Evolutionary conservation across 1,140 invertebrate species (phyloP).

Genomic region (Daktulosphaira vitifoliae): DNA sequence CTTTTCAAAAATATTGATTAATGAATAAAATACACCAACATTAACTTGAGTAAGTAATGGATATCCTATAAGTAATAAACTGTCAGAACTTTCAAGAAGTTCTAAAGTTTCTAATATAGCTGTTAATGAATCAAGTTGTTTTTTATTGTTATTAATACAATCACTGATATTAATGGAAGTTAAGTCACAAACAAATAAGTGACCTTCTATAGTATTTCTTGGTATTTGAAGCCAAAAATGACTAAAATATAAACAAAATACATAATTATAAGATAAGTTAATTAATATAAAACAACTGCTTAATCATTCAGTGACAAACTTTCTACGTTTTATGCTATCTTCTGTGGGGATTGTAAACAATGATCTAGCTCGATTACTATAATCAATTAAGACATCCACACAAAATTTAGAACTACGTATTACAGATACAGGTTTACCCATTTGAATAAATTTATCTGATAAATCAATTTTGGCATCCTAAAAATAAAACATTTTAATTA

Average conservation of each 20-base stretch:
- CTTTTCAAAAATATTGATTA: slow-evolving; percentile 19
- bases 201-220: not conserved
- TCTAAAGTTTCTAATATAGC: slow-evolving; percentile 19
- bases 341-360: slow-evolving; percentile 23
- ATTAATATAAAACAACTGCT: not conserved
- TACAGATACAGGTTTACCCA: slow-evolving; percentile 27
- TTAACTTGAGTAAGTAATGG: slow-evolving; percentile 28
- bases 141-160: slow-evolving; percentile 19
- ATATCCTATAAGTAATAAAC: slow-evolving; percentile 24
- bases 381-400: slow-evolving; percentile 13
- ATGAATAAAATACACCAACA: slow-evolving; percentile 11
- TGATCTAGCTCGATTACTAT: slow-evolving; percentile 25
- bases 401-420: slow-evolving; percentile 19
- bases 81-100: slow-evolving; percentile 6
- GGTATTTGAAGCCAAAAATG: slow-evolving; percentile 27
- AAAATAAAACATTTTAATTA: too few species aligned
- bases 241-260: slow-evolving; percentile 1
- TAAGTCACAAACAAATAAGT: slow-evolving; percentile 12
- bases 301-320: not conserved
- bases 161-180: slow-evolving; percentile 21
- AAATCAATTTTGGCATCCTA: slow-evolving; percentile 16
- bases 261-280: not conserved
- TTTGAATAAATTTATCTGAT: slow-evolving; percentile 8
- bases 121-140: slow-evolving; percentile 21
- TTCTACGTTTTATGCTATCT: slow-evolving; percentile 14